A percentile compares a stretch with the other conserved stretches of the same genome.
These are phyloP conservation scores for Aphaenogaster floridana DNA, from an alignment of 1,140 invertebrate genomes.

Conservation along the genomic window DNA sequence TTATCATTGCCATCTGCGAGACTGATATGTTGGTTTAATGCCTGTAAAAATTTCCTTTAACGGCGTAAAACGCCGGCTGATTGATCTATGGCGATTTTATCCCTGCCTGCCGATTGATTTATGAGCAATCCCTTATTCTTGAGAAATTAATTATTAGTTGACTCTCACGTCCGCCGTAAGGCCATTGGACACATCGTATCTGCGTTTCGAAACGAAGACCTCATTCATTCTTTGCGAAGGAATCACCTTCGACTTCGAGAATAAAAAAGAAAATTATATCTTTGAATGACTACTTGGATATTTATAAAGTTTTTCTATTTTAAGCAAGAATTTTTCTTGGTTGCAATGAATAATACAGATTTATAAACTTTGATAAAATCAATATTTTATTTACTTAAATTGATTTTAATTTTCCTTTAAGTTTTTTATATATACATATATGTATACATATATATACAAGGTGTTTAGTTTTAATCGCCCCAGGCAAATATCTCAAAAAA, in stretches of 20 bases:
- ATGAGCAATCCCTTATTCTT: not conserved
- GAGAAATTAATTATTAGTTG: conserved; percentile 16
- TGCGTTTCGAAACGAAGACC: not conserved
- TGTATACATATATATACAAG: no score
- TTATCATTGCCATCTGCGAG: conserved; percentile 26
- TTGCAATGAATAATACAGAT: not conserved
- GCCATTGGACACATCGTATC: not conserved
- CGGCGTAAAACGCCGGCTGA: not conserved
- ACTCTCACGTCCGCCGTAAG: not conserved
- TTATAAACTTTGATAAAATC: not conserved
- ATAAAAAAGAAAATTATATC: not conserved
- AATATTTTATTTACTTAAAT: not conserved
- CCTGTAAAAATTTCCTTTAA: conserved; percentile 10
- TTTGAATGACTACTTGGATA: not conserved
- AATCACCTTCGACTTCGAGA: not conserved
- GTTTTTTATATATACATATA: not conserved
- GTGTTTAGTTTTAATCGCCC: no score
- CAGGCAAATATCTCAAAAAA: no score
- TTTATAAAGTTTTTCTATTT: not conserved
- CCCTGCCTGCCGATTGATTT: conserved; percentile 6
- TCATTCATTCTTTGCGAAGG: not conserved
- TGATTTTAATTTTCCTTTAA: not conserved
- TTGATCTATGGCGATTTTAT: conserved; percentile 27
- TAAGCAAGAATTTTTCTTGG: not conserved
- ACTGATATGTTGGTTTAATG: conserved; percentile 45